These are phyloP conservation scores for Atherinosoma microstoma DNA, from an alignment of 2,797 vertebrate species.

Conservation along the genomic window DNA sequence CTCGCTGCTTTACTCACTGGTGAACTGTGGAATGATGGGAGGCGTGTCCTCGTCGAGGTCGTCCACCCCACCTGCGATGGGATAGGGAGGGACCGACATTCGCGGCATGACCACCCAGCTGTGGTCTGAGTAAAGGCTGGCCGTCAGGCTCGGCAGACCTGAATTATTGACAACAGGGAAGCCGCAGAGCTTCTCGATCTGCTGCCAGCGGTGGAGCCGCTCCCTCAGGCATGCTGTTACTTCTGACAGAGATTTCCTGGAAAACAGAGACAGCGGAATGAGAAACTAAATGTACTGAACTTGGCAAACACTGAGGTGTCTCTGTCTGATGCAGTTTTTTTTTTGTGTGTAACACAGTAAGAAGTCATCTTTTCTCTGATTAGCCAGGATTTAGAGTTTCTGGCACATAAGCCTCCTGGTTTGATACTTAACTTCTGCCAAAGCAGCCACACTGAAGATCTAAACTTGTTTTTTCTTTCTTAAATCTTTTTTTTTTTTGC, in stretches of 20 bases:
- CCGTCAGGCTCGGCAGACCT: constrained; percentile 93
- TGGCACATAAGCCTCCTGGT: not conserved
- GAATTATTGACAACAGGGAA: constrained; percentile 97
- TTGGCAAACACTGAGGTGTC: not conserved
- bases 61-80: constrained; percentile 97
- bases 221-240: constrained; percentile 95
- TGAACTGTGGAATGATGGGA: constrained; percentile 94
- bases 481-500: not conserved
- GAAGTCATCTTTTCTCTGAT: constrained; percentile 25
- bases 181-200: constrained; percentile 97
- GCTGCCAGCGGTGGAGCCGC: constrained; percentile 97
- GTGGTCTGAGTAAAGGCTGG: constrained; percentile 96
- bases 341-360: not conserved
- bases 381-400: constrained; percentile 2
- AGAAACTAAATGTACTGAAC: not conserved
- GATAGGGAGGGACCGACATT: constrained; percentile 95
- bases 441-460: not conserved
- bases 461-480: not conserved
- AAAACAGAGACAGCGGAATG: not conserved
- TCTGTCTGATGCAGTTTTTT: not conserved
- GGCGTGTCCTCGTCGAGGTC: constrained; percentile 98
- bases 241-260: constrained; percentile 95
- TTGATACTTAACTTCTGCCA: not conserved
- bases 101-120: constrained; percentile 99
- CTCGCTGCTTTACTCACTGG: constrained; percentile 80